Percentiles rank a stretch among this genome's conserved stretches.
These are phyloP conservation scores for Haemorhous mexicanus DNA, from an alignment of 2,113 vertebrate species.

Conservation along the genomic window DNA sequence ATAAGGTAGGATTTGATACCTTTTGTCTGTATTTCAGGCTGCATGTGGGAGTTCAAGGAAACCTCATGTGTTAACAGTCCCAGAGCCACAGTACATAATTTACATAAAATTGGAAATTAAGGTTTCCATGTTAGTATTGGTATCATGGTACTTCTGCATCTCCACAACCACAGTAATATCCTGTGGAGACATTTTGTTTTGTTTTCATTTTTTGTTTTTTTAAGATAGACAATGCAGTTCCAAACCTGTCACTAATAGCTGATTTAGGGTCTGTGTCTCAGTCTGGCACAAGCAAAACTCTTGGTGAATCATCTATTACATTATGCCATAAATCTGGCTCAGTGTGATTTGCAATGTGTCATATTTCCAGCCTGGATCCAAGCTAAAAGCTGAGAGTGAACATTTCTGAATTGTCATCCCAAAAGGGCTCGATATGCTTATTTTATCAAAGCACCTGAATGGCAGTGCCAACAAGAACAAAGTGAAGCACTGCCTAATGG, in stretches of 20 bases:
- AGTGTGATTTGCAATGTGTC: not conserved
- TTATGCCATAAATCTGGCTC: slow-evolving; percentile 9
- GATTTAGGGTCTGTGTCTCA: slow-evolving; percentile 30
- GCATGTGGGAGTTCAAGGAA: not conserved
- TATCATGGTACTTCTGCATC: not conserved
- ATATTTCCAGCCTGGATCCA: slow-evolving; percentile 11
- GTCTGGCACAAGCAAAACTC: not conserved
- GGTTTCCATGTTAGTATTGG: not conserved
- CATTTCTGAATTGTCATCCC: slow-evolving; percentile 25
- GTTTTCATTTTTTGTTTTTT: not conserved
- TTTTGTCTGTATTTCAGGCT: slow-evolving; percentile 33
- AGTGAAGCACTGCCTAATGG: not conserved
- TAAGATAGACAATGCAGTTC: not conserved
- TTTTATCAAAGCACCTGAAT: slow-evolving; percentile 3
- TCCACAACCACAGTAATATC: not conserved
- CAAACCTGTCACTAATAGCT: slow-evolving; percentile 8
- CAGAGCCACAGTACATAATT: slow-evolving; percentile 24
- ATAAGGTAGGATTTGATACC: not conserved
- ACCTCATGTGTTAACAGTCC: slow-evolving; percentile 45
- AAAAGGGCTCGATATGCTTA: not conserved
- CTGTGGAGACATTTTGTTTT: not conserved
- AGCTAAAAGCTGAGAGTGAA: not conserved
- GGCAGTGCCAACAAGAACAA: slow-evolving; percentile 11
- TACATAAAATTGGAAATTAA: slow-evolving; percentile 40
- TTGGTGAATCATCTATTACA: slow-evolving; percentile 31